These are phyloP conservation scores for Magallana ariakensis DNA, from an alignment of 1,140 invertebrate genomes.

Conservation along the genomic window DNA sequence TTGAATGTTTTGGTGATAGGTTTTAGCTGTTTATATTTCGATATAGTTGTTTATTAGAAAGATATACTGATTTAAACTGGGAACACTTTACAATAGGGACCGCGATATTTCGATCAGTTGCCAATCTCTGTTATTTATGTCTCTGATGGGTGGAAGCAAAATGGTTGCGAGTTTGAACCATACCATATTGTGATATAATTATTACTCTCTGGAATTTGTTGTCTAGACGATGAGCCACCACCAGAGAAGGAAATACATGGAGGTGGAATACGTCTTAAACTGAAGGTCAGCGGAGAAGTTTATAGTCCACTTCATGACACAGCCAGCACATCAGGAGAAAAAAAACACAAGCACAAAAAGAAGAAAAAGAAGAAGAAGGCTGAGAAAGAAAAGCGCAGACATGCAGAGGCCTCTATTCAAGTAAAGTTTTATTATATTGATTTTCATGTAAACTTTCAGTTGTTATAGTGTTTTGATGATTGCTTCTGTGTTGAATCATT, in stretches of 20 bases:
- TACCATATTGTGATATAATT: too few species aligned
- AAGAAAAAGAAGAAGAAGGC: slow-evolving; percentile 77
- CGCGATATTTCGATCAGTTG: too few species aligned
- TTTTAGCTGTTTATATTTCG: too few species aligned
- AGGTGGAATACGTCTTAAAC: slow-evolving; percentile 87
- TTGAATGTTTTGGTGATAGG: too few species aligned
- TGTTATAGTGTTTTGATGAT: background rate
- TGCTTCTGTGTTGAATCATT: background rate
- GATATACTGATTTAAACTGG: too few species aligned
- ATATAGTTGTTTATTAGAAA: too few species aligned
- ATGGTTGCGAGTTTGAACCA: too few species aligned
- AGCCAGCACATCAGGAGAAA: slow-evolving; percentile 55
- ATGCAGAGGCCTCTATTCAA: slow-evolving; percentile 55
- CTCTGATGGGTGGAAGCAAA: too few species aligned
- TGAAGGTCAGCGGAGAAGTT: slow-evolving; percentile 85
- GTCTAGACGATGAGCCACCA: background rate
- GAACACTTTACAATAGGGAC: too few species aligned
- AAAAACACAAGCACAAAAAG: slow-evolving; percentile 75
- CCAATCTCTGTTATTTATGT: too few species aligned
- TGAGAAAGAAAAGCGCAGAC: slow-evolving; percentile 69
- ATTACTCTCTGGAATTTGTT: too few species aligned
- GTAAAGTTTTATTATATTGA: background rate
- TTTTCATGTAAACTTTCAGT: background rate
- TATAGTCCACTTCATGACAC: slow-evolving; percentile 53
- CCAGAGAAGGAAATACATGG: slow-evolving; percentile 66